phyloP scores from a whole-genome alignment of 2,888 invertebrate genomes.

The Drosophila subsilvestris region DNA sequence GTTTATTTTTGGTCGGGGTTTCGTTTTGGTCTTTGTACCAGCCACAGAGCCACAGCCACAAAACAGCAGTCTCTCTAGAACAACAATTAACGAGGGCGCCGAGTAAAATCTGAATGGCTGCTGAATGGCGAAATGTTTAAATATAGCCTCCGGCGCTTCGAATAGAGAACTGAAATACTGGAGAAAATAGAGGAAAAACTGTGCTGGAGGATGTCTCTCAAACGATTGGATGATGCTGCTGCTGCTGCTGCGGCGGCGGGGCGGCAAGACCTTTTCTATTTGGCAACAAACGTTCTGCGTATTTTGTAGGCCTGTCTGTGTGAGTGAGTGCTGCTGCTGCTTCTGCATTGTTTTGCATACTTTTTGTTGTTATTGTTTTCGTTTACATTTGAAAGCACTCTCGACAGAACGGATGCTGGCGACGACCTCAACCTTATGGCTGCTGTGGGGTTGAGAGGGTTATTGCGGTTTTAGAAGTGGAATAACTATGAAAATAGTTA shows the following conservation, averaged over 20 bases:
- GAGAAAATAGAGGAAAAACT: constrained; percentile 28
- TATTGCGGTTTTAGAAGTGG: constrained; percentile 6
- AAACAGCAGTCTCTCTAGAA: constrained; percentile 25
- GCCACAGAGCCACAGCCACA: constrained; percentile 9
- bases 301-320: constrained; percentile 19
- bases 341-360: constrained; percentile 72
- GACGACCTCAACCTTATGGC: constrained; percentile 81
- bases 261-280: constrained; percentile 30
- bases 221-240: background rate
- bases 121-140: constrained; percentile 75
- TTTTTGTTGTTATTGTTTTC: constrained; percentile 40
- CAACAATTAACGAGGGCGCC: constrained; percentile 50
- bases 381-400: constrained; percentile 79
- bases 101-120: constrained; percentile 25
- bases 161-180: constrained; percentile 25
- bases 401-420: constrained; percentile 76
- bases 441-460: background rate
- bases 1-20: constrained; percentile 53
- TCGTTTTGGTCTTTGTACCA: constrained; percentile 30
- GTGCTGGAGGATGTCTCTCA: constrained; percentile 18
- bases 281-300: constrained; percentile 33
- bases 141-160: constrained; percentile 50
- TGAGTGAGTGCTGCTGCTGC: background rate
- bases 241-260: constrained; percentile 16
- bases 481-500: constrained; percentile 32